Conservation (phyloP, 2,797 vertebrate genomes). For the Jordanella pulchra region DNA sequence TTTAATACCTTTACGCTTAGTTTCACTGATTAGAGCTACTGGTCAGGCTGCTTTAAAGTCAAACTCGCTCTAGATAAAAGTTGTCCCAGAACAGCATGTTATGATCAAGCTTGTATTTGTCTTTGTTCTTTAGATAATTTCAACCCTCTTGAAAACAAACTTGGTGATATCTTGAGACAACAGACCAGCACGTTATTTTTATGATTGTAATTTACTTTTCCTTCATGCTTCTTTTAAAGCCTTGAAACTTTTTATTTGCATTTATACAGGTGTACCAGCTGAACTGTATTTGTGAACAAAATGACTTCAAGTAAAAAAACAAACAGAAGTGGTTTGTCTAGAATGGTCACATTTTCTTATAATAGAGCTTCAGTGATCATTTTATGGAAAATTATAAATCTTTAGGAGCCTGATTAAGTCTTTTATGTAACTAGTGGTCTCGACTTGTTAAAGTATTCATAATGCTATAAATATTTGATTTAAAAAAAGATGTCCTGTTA, state of each 20-base stretch:
- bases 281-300: background rate
- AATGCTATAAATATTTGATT: too few relatives aligned
- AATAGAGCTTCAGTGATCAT: background rate
- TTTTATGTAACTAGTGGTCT: background rate
- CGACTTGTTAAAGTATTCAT: background rate
- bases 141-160: background rate
- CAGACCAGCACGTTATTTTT: background rate
- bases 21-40: background rate
- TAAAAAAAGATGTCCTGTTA: too few relatives aligned
- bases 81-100: background rate
- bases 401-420: background rate
- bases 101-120: background rate
- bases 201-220: too few relatives aligned
- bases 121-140: background rate
- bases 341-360: background rate
- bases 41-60: background rate
- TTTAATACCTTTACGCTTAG: conserved; percentile 4
- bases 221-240: too few relatives aligned
- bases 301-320: background rate
- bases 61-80: background rate
- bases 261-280: background rate
- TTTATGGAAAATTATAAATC: background rate
- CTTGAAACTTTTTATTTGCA: background rate
- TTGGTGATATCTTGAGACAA: background rate
- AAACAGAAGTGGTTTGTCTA: background rate